phyloP scores from a whole-genome alignment of 2,888 invertebrate species.

The Ectropis crepuscularia region DNA sequence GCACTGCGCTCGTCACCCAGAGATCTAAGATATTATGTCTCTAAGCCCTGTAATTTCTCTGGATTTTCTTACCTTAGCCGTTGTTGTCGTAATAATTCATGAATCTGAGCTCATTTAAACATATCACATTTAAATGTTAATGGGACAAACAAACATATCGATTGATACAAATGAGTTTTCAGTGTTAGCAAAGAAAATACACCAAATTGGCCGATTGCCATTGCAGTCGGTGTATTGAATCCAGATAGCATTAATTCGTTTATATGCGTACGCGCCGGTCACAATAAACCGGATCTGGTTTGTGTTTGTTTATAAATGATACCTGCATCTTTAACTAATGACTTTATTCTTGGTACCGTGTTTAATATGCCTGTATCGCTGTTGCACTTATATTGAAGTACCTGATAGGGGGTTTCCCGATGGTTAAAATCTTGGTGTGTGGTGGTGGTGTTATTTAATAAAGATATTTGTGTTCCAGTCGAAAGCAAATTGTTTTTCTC shows the following conservation, averaged over 20 bases:
- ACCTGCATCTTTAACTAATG: not conserved
- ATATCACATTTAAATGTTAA: slow-evolving; percentile 27
- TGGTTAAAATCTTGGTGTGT: too few relatives aligned
- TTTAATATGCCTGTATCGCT: too few relatives aligned
- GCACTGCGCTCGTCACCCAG: too few relatives aligned
- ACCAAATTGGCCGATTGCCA: slow-evolving; percentile 65
- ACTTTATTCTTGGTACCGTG: too few relatives aligned
- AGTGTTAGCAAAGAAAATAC: slow-evolving; percentile 35
- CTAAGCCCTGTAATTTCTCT: too few relatives aligned
- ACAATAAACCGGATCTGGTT: slow-evolving; percentile 9
- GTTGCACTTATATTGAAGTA: too few relatives aligned
- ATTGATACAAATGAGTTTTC: slow-evolving; percentile 10
- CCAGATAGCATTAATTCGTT: slow-evolving; percentile 65
- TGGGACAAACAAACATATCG: slow-evolving; percentile 28
- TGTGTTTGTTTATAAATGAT: slow-evolving; percentile 15
- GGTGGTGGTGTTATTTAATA: too few relatives aligned
- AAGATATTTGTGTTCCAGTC: too few relatives aligned
- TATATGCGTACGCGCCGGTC: slow-evolving; percentile 45
- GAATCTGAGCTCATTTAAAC: not conserved
- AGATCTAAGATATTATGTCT: too few relatives aligned
- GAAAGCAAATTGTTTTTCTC: too few relatives aligned
- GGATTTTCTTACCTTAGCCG: not conserved
- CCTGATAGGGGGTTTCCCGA: too few relatives aligned
- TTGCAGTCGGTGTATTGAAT: slow-evolving; percentile 54
- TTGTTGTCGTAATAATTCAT: not conserved